Percentiles rank a stretch among this genome's conserved stretches.
Evolutionary conservation across 1,140 invertebrate species (phyloP).

Genomic region (Choristoneura fumiferana): DNA sequence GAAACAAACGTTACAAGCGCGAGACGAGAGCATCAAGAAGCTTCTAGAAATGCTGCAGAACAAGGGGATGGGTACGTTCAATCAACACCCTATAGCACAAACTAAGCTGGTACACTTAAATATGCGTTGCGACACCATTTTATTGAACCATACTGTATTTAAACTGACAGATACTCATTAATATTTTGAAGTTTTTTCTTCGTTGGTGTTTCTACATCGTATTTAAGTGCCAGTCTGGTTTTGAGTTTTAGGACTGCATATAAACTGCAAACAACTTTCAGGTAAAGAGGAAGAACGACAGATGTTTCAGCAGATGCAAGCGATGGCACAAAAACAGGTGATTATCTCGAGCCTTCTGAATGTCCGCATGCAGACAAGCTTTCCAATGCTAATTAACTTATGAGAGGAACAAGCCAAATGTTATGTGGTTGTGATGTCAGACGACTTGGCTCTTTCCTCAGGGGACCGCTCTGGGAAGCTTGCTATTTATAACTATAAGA

Average conservation of each 20-base stretch:
- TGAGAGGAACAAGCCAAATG: too few relatives aligned
- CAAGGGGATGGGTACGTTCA: constrained; percentile 94
- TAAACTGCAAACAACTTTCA: constrained; percentile 67
- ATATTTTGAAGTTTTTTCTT: too few relatives aligned
- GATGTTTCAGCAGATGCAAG: constrained; percentile 97
- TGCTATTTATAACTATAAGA: constrained; percentile 42
- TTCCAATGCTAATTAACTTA: constrained; percentile 23
- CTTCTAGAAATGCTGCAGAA: constrained; percentile 98
- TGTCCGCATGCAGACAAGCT: constrained; percentile 33
- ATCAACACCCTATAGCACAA: background rate
- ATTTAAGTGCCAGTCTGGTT: background rate
- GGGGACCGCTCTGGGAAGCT: constrained; percentile 38
- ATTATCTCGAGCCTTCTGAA: constrained; percentile 74
- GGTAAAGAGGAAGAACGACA: constrained; percentile 96
- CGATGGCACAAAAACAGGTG: constrained; percentile 97
- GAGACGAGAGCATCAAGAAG: constrained; percentile 99
- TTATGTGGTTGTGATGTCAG: too few relatives aligned
- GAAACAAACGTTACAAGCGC: constrained; percentile 96
- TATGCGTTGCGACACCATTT: too few relatives aligned
- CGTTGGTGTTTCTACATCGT: too few relatives aligned
- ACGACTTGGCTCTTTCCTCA: background rate
- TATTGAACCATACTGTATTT: too few relatives aligned
- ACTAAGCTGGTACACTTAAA: too few relatives aligned
- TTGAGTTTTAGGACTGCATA: background rate
- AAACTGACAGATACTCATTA: too few relatives aligned